A percentile compares a stretch with the other conserved stretches of the same genome.
Conservation (phyloP, 1,140 invertebrate genomes). For the Bemisia tabaci region DNA sequence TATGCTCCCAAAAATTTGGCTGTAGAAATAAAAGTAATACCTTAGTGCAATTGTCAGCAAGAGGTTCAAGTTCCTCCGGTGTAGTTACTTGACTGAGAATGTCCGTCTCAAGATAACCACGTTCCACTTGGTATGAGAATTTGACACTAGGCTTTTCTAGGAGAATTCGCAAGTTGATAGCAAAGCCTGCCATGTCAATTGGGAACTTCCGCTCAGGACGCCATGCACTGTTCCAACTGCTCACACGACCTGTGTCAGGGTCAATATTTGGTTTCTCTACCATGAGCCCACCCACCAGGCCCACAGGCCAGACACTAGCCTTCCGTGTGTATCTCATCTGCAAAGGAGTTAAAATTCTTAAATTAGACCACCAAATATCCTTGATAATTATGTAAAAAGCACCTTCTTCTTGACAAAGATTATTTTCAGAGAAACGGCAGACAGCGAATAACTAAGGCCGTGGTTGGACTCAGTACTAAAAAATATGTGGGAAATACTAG, state of each 20-base stretch:
- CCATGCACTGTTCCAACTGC: slow-evolving; percentile 72
- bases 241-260: slow-evolving; percentile 50
- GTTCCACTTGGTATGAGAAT: slow-evolving; percentile 69
- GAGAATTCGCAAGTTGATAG: slow-evolving; percentile 72
- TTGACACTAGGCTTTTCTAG: slow-evolving; percentile 48
- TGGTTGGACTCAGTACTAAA: no score
- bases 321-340: slow-evolving; percentile 52
- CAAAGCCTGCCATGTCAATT: slow-evolving; percentile 98
- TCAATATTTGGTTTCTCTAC: slow-evolving; percentile 69
- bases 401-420: no score
- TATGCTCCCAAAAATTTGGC: no score
- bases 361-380: no score
- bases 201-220: slow-evolving; percentile 82
- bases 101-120: slow-evolving; percentile 85
- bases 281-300: slow-evolving; percentile 78
- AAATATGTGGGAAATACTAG: no score
- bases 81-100: slow-evolving; percentile 69
- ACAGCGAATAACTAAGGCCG: no score
- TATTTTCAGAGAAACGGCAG: no score
- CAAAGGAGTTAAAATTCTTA: slow-evolving; percentile 19
- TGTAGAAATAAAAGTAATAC: no score
- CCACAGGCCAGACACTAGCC: slow-evolving; percentile 96
- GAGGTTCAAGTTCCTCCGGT: slow-evolving; percentile 67
- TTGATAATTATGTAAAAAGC: no score
- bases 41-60: slow-evolving; percentile 78